Evolutionary conservation across 2,888 invertebrate species (phyloP), one percentile per base, ranked within the genome.

Genomic region (Caenorhabditis sp.): DNA sequence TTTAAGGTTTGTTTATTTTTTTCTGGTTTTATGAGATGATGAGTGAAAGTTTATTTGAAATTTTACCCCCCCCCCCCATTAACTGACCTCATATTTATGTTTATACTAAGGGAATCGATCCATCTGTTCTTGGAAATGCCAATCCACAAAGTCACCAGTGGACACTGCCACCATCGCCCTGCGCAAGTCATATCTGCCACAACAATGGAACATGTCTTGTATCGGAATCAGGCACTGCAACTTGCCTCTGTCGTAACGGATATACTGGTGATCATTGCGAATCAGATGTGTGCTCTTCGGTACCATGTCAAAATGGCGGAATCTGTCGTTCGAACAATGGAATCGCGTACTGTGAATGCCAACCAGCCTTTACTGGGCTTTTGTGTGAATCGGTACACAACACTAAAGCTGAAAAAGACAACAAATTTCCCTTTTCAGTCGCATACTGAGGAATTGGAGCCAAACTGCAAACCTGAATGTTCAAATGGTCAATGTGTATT

Each of bases 141-240:
- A 64, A 70, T 9, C 47, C 51, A n/a, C 47, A 50, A 13, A 82
- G 80, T 4, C 60, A 65, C 0, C 67, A 68, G 26, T 85, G 71
- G 69, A 81, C 83, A 20, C 65, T 82, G 24, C 58, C 82, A 32
- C 82, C 82, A 47, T 82, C 82, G 1, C 87, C 89, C 15, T 89
- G 89, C 64, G 87, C 87, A 32, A 65, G 56, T 28, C 80, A 85
- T 69, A 76, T 85, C 40, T 89, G 89, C 55, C 76, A 81, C 24
- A 87, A 89, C 79, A 89, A 89, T 62, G 89, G 89, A 40, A 89
- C 89, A 5, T 89, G 89, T 62, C 85, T 88, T 9, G 88, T 87
- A 20, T 82, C 84, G 15, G 81, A 82, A 61, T 81, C 83, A 50
- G 87, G 85, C 35, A 67, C 80, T 68, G 85, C 89, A 13, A 87